Base-by-base conservation (phyloP, 2,888 invertebrate genomes). In the Uropetala carovei region DNA sequence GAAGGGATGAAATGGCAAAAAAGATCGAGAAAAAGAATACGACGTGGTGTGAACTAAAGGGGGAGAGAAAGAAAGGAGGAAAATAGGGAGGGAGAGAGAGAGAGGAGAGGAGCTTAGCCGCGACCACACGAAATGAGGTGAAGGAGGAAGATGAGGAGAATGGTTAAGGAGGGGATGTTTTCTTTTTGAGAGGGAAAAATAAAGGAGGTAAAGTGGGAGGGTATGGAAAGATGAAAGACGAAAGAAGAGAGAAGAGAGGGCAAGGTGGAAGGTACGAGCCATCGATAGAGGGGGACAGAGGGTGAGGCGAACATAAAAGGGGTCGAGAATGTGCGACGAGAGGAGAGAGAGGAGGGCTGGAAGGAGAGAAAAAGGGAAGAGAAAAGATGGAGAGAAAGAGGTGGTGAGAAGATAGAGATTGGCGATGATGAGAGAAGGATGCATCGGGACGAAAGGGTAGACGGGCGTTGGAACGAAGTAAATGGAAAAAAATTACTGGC, bases 131-230 rank as follows among this genome's bases (percentile, higher is more conserved):
- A 68, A 68, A 68, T n/a, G 68, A 22, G 22, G 18, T 68, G 22
- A 68, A 68, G 68, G n/a, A 68, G 68, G 16, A 68, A 22, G 68
- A 8, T 22, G 68, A 68, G 5, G 5, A 43, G 43, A 43, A 43
- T 18, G 68, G 68, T 68, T 68, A 68, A 68, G 68, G 68, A n/a
- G 68, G 11, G 68, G 68, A 68, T 68, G 68, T 68, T 68, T 18
- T 68, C 68, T 68, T 68, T 43, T 43, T 43, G 43, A 43, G 43
- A 43, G 22, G 18, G 68, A 11, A 68, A 68, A 22, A 68, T 7
- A 68, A 18, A 13, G 68, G 64, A n/a, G 68, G 22, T 68, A n/a
- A 68, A 68, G 68, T n/a, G 68, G 68, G n/a, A 9, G 68, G 9
- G 16, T 22, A 18, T 10, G 11, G 43, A 5, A 43, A 43, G 43